Evolutionary conservation across 2,888 invertebrate species (phyloP), one percentile per base, ranked within the genome.

Genomic region (Lasius platythorax): DNA sequence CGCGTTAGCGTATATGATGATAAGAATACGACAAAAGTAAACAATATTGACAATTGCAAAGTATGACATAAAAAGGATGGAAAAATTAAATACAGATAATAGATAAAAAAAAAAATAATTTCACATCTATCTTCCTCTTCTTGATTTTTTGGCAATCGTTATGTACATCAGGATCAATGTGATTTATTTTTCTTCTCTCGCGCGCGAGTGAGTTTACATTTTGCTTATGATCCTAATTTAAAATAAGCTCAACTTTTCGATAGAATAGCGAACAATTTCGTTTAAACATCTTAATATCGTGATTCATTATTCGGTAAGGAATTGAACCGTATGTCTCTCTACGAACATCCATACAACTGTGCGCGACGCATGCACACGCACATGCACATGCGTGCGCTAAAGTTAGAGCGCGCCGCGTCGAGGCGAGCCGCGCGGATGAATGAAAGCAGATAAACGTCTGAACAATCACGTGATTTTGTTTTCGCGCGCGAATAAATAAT

Each of bases 391-490:
- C 63, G 64, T 23, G 50, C 84, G 53, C 82, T 84, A 84, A 84
- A 84, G 83, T 84, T 84, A 83, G 82, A 83, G 68, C 67, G 50
- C 23, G 43, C n/a, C 37, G 53, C 5, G 43, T 4, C 58, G 66
- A 3, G 15, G 2, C 61, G 74, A 0, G 37, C 56, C 43, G 30
- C 46, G 64, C 73, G 61, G 50, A 82, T 84, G 73, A 84, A 84
- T 84, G 82, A 63, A 83, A 33, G 37, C 33, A 82, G 68, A 84
- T 82, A 84, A 84, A 82, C 68, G 82, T 68, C 58, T 40, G 43
- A 82, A 84, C 84, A 84, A 84, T 84, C 74, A 33, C 82, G 82
- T 68, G 74, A 83, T 84, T 84, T 84, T 82, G 37, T 82, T 84
- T 82, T 67, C 74, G 56, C 46, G 28, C n/a, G n/a, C 72, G 73